These are phyloP conservation scores for Hesperophylax magnus DNA, from an alignment of 1,140 invertebrate species.

Conservation along the genomic window DNA sequence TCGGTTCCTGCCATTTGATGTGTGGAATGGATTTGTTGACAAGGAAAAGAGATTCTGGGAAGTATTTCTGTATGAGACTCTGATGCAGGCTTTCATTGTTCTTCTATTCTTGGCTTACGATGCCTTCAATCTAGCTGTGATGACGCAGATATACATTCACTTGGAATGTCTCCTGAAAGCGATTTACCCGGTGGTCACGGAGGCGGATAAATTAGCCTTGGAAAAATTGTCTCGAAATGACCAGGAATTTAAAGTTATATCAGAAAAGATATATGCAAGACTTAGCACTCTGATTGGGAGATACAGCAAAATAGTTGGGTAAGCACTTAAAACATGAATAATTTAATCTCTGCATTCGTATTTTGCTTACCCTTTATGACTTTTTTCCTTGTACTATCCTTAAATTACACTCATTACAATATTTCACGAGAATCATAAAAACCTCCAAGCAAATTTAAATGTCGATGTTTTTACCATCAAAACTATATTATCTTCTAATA, in stretches of 20 bases:
- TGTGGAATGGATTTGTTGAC: neutral
- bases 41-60: constrained; percentile 6
- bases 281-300: neutral
- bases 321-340: neutral
- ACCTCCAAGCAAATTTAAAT: too few relatives aligned
- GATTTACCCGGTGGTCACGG: constrained; percentile 11
- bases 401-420: too few relatives aligned
- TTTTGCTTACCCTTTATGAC: neutral
- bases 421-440: too few relatives aligned
- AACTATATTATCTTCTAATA: too few relatives aligned
- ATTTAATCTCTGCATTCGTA: neutral
- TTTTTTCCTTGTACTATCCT: too few relatives aligned
- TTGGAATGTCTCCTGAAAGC: constrained; percentile 15
- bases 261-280: neutral
- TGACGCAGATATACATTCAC: constrained; percentile 31
- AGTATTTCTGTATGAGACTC: constrained; percentile 16
- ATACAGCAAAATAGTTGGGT: constrained; percentile 16
- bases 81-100: constrained; percentile 23
- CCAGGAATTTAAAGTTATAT: neutral
- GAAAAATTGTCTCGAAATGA: neutral
- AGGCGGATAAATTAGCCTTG: neutral
- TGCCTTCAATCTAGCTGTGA: neutral
- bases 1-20: constrained; percentile 27
- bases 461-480: too few relatives aligned
- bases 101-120: constrained; percentile 15